phyloP scores from a whole-genome alignment of 2,797 vertebrate species.

The Lepus townsendii region DNA sequence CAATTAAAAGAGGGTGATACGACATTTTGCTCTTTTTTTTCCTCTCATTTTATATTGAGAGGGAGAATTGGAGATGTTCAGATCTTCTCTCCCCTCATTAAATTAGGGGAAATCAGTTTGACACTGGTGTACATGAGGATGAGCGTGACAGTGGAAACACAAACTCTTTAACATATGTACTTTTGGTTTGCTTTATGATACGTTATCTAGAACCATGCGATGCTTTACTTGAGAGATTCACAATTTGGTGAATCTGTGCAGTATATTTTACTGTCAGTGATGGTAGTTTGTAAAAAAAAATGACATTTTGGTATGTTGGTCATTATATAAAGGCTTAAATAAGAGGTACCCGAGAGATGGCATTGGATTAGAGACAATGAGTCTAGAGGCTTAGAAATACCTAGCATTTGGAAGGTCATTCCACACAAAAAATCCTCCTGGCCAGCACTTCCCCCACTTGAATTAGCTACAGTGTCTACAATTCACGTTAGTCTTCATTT shows the following conservation, averaged over 20 bases:
- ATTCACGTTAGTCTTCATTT: conserved; percentile 50
- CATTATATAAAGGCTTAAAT: not conserved
- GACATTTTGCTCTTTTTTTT: conserved; percentile 84
- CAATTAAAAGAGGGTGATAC: conserved; percentile 85
- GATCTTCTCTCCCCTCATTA: conserved; percentile 55
- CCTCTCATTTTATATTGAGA: conserved; percentile 75
- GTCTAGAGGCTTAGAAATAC: not conserved
- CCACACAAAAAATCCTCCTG: not conserved
- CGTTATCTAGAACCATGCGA: not conserved
- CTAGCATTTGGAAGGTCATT: not conserved
- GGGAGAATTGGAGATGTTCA: conserved; percentile 41
- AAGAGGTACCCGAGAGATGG: not conserved
- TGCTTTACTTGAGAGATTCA: not conserved
- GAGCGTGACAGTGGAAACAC: not conserved
- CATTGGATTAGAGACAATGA: not conserved
- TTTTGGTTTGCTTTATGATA: not conserved
- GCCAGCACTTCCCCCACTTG: not conserved
- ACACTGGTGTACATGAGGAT: not conserved
- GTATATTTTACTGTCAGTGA: conserved; percentile 23
- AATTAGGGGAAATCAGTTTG: conserved; percentile 17
- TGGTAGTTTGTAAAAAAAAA: not conserved
- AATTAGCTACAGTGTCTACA: conserved; percentile 44
- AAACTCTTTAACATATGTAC: not conserved
- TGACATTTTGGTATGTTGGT: not conserved
- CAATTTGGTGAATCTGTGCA: not conserved